A percentile compares a stretch with the other conserved stretches of the same genome.
These are phyloP conservation scores for Cercopithecus hamlyni DNA, from an alignment of 2,797 vertebrate species.

Conservation along the genomic window DNA sequence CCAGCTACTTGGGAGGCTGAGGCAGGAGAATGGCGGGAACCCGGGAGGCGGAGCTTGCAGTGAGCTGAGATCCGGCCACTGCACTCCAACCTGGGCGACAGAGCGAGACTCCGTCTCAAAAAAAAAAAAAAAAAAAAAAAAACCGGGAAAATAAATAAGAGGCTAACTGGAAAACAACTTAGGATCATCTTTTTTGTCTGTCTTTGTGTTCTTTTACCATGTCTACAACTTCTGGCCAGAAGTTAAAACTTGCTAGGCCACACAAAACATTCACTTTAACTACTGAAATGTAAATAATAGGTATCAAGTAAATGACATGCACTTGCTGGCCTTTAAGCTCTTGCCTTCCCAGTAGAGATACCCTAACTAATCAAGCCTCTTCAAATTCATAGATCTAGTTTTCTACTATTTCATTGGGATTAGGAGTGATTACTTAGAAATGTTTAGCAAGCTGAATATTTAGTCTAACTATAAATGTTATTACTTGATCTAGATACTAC, in stretches of 20 bases:
- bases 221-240: not conserved
- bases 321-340: not conserved
- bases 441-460: not conserved
- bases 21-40: no score
- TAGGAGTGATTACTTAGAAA: not conserved
- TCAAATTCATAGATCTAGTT: not conserved
- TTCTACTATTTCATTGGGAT: not conserved
- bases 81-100: no score
- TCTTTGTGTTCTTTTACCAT: not conserved
- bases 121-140: no score
- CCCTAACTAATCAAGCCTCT: not conserved
- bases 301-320: not conserved
- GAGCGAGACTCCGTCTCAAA: no score
- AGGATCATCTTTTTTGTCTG: not conserved
- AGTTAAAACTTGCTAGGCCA: not conserved
- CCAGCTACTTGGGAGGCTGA: no score
- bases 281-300: not conserved
- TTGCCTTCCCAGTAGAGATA: not conserved
- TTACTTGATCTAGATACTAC: not conserved
- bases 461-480: not conserved
- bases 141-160: constrained; percentile 7
- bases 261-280: not conserved
- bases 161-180: not conserved
- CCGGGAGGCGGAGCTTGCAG: no score
- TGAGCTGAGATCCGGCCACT: no score